Conservation (phyloP, 1,140 invertebrate species). For the Eriosoma lanigerum region DNA sequence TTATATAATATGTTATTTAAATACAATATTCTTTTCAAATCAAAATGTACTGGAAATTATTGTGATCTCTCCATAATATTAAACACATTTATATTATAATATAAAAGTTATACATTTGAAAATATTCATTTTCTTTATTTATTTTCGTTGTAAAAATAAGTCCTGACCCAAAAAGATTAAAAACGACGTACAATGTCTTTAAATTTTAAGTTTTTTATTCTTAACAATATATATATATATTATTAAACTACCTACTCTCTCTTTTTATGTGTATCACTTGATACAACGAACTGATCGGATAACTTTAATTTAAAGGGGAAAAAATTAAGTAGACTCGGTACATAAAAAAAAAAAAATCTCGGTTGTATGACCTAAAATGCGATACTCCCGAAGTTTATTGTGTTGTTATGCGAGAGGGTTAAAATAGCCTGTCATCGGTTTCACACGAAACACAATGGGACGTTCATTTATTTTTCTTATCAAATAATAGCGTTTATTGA, state of each 20-base stretch:
- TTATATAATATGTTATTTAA: too few relatives aligned
- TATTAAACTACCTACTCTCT: too few relatives aligned
- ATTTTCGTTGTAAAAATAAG: slow-evolving; percentile 1
- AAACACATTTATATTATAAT: neutral
- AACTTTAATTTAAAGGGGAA: slow-evolving; percentile 19
- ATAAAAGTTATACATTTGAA: neutral
- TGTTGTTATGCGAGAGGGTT: slow-evolving; percentile 37
- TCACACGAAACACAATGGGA: slow-evolving; percentile 18
- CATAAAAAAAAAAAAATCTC: slow-evolving; percentile 38
- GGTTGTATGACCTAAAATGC: slow-evolving; percentile 31
- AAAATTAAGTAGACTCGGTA: slow-evolving; percentile 14
- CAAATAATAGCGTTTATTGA: neutral
- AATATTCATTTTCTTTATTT: neutral
- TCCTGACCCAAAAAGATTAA: slow-evolving; percentile 37
- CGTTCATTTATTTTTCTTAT: slow-evolving; percentile 46
- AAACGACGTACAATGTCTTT: slow-evolving; percentile 27
- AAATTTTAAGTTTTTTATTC: neutral
- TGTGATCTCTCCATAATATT: neutral
- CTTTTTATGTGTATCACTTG: neutral
- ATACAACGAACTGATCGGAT: slow-evolving; percentile 32
- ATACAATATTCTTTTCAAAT: too few relatives aligned
- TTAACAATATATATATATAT: neutral
- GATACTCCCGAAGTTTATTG: slow-evolving; percentile 17
- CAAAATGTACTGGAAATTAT: neutral
- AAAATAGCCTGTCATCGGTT: slow-evolving; percentile 40